Base-by-base conservation (phyloP, 1,140 invertebrate genomes). In the Orchestia grillus region DNA sequence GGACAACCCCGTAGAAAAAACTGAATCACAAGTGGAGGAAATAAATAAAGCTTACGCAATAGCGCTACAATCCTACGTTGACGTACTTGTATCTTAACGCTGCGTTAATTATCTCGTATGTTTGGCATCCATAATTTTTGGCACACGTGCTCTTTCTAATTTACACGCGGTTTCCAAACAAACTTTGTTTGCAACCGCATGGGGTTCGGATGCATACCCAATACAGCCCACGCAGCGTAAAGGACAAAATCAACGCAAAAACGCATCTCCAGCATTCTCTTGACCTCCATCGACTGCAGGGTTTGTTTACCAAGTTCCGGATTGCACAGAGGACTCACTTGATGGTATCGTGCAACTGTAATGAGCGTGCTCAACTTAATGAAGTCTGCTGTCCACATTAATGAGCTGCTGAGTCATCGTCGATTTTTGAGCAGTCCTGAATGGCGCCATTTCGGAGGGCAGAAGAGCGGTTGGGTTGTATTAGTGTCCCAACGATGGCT, bases 381-480 rank as follows among this genome's bases (percentile, higher is more conserved):
- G n/a, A 90, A 90, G 36, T 44, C 16, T 11, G 88, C 43, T 90
- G 88, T 11, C 16, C 43, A 3, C 88, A 42, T 4, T 90, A 90
- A 90, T 90, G 88, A 90, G 88, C 43, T 90, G 43, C n/a, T 90
- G 88, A 90, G 88, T 41, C 88, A 90, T 90, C 41, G 43, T 90
- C 43, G 88, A 44, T 90, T 90, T 90, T 90, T 90, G 11, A 90
- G 88, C 88, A 8, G 41, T 42, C 41, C 43, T 19, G 41, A 90
- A 41, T 42, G 88, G 41, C 1, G 88, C 43, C 41, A 90, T 90
- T 90, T 90, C 36, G 43, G 15, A 44, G 88, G 62, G 15, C 62
- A 77, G 62, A 77, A 36, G 28, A 77, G 62, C 62, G 62, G 62
- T 36, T 28, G 36, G 62, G 36, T 77, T 77, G 62, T 77, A 77